Conservation (phyloP, 2,797 vertebrate genomes). For the Enteromius radiatus region DNA sequence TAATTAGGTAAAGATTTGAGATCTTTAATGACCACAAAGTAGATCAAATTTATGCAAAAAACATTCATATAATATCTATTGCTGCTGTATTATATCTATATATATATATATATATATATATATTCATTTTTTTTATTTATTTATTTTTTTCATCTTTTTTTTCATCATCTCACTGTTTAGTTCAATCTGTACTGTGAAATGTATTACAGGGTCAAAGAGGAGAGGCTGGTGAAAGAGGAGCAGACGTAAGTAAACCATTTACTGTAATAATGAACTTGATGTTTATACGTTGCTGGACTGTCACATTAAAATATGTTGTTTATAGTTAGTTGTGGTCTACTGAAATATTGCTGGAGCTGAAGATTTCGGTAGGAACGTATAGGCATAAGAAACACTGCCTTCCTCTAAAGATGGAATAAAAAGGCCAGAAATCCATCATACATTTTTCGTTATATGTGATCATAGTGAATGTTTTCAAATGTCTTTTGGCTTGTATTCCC, state of each 20-base stretch:
- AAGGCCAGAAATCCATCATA: not conserved
- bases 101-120: no score
- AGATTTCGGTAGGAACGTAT: not conserved
- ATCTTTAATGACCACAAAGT: not conserved
- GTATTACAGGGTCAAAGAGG: constrained; percentile 88
- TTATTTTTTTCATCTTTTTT: not conserved
- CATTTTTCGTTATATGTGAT: constrained; percentile 1
- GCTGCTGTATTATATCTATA: not conserved
- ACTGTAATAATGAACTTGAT: not conserved
- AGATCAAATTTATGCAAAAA: not conserved
- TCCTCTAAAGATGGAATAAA: not conserved
- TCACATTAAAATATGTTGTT: not conserved
- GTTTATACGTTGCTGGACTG: not conserved
- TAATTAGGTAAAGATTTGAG: not conserved
- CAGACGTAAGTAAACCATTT: constrained; percentile 76
- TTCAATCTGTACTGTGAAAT: not conserved
- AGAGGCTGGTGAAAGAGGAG: constrained; percentile 84
- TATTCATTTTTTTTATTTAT: no score
- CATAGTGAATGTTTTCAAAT: not conserved
- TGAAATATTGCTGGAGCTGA: not conserved
- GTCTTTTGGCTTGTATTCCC: not conserved
- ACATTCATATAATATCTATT: not conserved
- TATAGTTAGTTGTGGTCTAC: not conserved
- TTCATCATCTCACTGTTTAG: not conserved
- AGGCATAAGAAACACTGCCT: not conserved